phyloP scores from a whole-genome alignment of 2,797 vertebrate genomes.

The Sparidentex hasta region DNA sequence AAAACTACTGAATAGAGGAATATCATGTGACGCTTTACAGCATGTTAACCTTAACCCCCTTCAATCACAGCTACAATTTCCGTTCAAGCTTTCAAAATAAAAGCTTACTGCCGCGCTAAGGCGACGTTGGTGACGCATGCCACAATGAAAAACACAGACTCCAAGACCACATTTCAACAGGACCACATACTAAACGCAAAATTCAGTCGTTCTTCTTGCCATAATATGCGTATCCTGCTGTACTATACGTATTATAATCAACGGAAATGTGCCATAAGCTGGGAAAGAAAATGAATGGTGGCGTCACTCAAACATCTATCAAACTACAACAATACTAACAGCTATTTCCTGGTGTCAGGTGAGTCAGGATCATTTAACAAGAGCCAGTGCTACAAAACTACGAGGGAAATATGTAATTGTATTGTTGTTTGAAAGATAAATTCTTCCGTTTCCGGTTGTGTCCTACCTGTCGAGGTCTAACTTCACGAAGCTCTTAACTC shows the following conservation, averaged over 20 bases:
- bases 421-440: neutral
- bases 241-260: too few species aligned
- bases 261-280: neutral
- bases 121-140: too few species aligned
- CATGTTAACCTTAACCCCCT: accelerated
- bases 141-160: too few species aligned
- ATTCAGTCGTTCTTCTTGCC: neutral
- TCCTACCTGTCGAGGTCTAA: accelerated
- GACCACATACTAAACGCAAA: too few species aligned
- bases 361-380: neutral
- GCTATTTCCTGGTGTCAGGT: neutral
- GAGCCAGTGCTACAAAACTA: too few species aligned
- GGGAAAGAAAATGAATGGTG: neutral
- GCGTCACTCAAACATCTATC: neutral
- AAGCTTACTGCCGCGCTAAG: neutral
- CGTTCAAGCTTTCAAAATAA: constrained; percentile 50
- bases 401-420: neutral
- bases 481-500: constrained; percentile 12
- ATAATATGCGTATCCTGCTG: neutral
- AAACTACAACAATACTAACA: neutral
- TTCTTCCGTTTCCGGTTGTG: neutral
- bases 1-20: neutral
- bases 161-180: neutral
- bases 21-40: constrained; percentile 75
- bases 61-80: neutral